Conservation (phyloP, 2,888 invertebrate species). For the Polymixis flavicincta region DNA sequence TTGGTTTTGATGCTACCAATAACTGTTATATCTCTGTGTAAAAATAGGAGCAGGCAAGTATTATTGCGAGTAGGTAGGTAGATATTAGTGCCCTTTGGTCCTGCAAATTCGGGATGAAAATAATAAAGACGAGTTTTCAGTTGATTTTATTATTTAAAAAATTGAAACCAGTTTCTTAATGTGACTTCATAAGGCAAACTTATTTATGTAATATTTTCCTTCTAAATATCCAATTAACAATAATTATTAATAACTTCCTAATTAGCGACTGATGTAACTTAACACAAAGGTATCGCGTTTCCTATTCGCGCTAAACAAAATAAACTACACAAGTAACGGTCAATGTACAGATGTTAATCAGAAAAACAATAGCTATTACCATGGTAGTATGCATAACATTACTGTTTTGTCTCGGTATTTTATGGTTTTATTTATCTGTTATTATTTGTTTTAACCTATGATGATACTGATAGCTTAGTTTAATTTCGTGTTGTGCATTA, state of each 20-base stretch:
- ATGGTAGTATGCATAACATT: background rate
- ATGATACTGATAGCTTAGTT: too few relatives aligned
- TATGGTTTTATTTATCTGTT: too few relatives aligned
- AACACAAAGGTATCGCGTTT: conserved; percentile 7
- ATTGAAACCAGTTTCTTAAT: too few relatives aligned
- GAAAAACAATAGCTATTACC: conserved; percentile 3
- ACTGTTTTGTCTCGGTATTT: background rate
- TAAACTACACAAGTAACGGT: conserved; percentile 17
- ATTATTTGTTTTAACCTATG: too few relatives aligned
- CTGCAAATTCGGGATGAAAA: too few relatives aligned
- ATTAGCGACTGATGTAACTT: background rate
- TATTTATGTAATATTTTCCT: background rate
- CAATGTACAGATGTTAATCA: background rate
- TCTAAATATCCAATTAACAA: background rate
- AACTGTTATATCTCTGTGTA: background rate
- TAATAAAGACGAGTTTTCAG: too few relatives aligned
- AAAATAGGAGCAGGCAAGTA: background rate
- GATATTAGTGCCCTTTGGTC: too few relatives aligned
- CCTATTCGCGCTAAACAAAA: conserved; percentile 4
- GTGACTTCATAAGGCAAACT: too few relatives aligned
- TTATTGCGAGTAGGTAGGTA: too few relatives aligned
- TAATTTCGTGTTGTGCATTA: too few relatives aligned
- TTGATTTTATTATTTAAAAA: too few relatives aligned
- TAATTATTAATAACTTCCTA: background rate
- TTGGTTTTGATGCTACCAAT: background rate